Percentiles rank a stretch among this genome's conserved stretches.
Evolutionary conservation across 2,888 invertebrate genomes (phyloP).

Genomic region (Frankliniella intonsa): DNA sequence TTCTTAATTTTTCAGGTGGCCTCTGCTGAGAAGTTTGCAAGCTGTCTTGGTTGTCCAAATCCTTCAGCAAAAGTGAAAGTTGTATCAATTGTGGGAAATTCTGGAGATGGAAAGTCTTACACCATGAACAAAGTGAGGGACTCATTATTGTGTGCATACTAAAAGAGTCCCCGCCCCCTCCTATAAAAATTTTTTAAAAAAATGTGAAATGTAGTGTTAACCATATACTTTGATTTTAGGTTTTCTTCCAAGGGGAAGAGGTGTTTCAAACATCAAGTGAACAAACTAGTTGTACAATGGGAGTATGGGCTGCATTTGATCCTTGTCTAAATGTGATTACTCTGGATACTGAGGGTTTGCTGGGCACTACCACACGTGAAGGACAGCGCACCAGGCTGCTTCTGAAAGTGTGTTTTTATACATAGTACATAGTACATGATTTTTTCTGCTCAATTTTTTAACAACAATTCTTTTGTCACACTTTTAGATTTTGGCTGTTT

Average conservation of each 20-base stretch:
- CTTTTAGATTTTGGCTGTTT: conserved; percentile 66
- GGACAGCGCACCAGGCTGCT: conserved; percentile 63
- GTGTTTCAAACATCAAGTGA: conserved; percentile 62
- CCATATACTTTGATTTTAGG: conserved; percentile 37
- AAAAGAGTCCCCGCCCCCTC: too few species aligned
- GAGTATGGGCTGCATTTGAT: conserved; percentile 73
- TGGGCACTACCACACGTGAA: conserved; percentile 58
- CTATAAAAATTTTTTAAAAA: too few species aligned
- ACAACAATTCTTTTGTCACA: conserved; percentile 29
- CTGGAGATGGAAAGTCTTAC: conserved; percentile 77
- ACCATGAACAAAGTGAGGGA: conserved; percentile 62
- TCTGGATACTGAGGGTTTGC: conserved; percentile 75
- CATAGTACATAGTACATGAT: background rate
- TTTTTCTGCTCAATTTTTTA: background rate
- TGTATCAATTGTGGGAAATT: conserved; percentile 77
- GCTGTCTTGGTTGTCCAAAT: conserved; percentile 49
- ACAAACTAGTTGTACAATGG: conserved; percentile 67
- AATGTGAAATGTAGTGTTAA: too few species aligned
- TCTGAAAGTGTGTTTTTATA: conserved; percentile 53
- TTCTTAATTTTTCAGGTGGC: conserved; percentile 45
- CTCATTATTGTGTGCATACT: too few species aligned
- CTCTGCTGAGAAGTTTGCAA: conserved; percentile 53
- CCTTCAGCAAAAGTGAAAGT: conserved; percentile 63
- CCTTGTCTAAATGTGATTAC: conserved; percentile 60
- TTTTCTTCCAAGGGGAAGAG: conserved; percentile 55